phyloP scores from a whole-genome alignment of 2,888 invertebrate species.

The Limnephilus auricula region DNA sequence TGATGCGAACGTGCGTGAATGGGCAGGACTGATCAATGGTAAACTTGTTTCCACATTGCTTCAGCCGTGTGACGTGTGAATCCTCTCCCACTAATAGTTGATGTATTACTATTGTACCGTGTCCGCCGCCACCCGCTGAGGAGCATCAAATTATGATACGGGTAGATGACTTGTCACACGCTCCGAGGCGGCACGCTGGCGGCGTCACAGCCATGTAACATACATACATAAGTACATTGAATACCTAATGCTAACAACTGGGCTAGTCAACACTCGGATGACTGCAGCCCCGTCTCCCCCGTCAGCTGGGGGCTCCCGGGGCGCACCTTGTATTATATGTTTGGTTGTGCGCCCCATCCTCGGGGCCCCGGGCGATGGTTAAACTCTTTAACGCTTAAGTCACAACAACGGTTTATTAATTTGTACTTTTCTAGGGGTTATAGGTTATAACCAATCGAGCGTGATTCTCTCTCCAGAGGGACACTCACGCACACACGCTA shows the following conservation, averaged over 20 bases:
- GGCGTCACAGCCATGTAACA: slow-evolving; percentile 15
- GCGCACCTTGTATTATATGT: slow-evolving; percentile 56
- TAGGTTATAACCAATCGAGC: slow-evolving; percentile 58
- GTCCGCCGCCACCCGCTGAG: slow-evolving; percentile 26
- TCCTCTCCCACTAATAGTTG: slow-evolving; percentile 60
- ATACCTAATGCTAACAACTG: slow-evolving; percentile 67
- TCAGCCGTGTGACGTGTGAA: slow-evolving; percentile 21
- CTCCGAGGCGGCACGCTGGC: slow-evolving; percentile 43
- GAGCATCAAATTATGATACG: slow-evolving; percentile 33
- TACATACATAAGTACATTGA: slow-evolving; percentile 25
- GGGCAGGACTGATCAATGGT: background rate
- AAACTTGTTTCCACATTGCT: slow-evolving; percentile 51
- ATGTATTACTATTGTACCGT: slow-evolving; percentile 37
- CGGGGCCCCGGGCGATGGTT: background rate
- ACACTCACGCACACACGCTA: slow-evolving; percentile 72
- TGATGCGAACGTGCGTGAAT: slow-evolving; percentile 51
- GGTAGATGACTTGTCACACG: slow-evolving; percentile 59
- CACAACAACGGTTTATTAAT: slow-evolving; percentile 67
- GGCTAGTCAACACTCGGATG: slow-evolving; percentile 75
- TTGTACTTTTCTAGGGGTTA: slow-evolving; percentile 64
- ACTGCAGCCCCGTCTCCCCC: slow-evolving; percentile 27
- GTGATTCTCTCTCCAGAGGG: slow-evolving; percentile 54
- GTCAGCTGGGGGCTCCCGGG: background rate
- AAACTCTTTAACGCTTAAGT: slow-evolving; percentile 65
- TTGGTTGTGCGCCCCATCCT: slow-evolving; percentile 40